Base-by-base conservation (phyloP, 2,797 vertebrate species). In the Sebastes vulpes region DNA sequence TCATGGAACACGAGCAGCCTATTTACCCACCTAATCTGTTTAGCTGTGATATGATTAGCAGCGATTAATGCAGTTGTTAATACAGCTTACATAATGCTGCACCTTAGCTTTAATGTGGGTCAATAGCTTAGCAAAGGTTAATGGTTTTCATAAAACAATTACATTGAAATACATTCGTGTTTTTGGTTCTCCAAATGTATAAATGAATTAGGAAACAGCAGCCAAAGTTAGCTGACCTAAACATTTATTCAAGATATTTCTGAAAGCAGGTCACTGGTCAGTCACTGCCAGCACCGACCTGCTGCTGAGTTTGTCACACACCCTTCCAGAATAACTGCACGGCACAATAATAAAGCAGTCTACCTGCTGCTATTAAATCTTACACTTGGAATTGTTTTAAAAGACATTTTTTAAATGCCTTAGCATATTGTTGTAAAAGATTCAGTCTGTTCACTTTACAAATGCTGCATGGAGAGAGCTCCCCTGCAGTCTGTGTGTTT, bases 11-110 rank as follows among this genome's bases (percentile, higher is more conserved):
- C 31, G 35, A 4, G 63, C 20, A 50, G 38, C 65, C 65, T 67
- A 56, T 61, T 86, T 83, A 76, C 60, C 72, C 58, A 76, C 77
- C 64, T 88, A 92, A 93, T 75, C 84, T 71, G 67, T 76, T 92
- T 84, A 86, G 75, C 63, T 69, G 63, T 35, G 26, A 66, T 59
- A 81, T 83, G 85, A 94, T 95, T 93, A 91, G 79, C 65, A 67
- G 68, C 42, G 12, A 82, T 75, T 85, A 28, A 78, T 79, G 48
- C 65, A 35, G 25, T 16, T 59, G 25, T 54, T 90, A 79, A 89
- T 82, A 6, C 75, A 9, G 35, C 60, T 90, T 93, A 86, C 52
- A 75, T 84, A 92, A 92, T 26, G 26, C 59, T 64, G 56, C 77
- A 71, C 82, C 84, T 80, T 58, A 53, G 21, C 29, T 42, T 28